Evolutionary conservation across 2,888 invertebrate species (phyloP).

Genomic region (Nineta flava): DNA sequence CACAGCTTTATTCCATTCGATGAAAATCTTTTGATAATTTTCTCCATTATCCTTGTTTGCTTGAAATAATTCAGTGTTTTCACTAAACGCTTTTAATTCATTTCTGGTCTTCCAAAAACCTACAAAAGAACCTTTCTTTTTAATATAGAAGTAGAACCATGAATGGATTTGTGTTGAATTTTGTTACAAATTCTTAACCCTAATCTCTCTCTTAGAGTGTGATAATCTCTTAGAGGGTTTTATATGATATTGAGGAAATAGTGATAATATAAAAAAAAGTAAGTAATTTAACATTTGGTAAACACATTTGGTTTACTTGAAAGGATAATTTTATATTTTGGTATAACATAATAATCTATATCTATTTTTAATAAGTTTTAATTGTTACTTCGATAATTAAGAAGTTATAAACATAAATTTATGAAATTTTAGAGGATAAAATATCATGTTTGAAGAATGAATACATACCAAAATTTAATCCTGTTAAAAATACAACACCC

Average conservation of each 20-base stretch:
- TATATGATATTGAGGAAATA: too few species aligned
- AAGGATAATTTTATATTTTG: too few species aligned
- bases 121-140: slow-evolving; percentile 27
- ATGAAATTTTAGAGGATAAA: slow-evolving; percentile 6
- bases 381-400: background rate
- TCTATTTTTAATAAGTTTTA: background rate
- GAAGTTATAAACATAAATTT: slow-evolving; percentile 3
- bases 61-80: slow-evolving; percentile 42
- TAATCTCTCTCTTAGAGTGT: too few species aligned
- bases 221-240: too few species aligned
- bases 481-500: slow-evolving; percentile 78
- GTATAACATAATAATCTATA: too few species aligned
- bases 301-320: too few species aligned
- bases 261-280: too few species aligned
- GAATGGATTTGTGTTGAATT: too few species aligned
- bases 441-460: too few species aligned
- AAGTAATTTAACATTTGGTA: too few species aligned
- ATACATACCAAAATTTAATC: slow-evolving; percentile 52
- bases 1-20: slow-evolving; percentile 39
- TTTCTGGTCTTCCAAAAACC: slow-evolving; percentile 58
- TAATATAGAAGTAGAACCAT: too few species aligned
- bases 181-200: too few species aligned
- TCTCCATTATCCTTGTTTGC: slow-evolving; percentile 25
- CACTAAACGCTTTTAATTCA: slow-evolving; percentile 42
- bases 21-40: slow-evolving; percentile 21